Conservation (phyloP, 2,797 vertebrate genomes). For the Rhinogobio ventralis region DNA sequence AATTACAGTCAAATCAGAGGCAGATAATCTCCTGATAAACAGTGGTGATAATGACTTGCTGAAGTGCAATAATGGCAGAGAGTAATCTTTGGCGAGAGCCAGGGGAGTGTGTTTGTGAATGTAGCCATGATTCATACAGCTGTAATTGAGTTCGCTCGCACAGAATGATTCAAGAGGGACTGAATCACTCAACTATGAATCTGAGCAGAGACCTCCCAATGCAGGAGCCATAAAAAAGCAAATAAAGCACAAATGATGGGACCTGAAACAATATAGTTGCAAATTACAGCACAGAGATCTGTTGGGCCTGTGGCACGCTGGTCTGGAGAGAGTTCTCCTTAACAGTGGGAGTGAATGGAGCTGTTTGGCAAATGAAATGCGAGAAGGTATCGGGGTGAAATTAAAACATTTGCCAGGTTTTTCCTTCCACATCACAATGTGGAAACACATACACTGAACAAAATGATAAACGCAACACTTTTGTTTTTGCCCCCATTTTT, state of each 20-base stretch:
- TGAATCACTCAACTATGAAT: slow-evolving; percentile 31
- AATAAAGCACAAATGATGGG: slow-evolving; percentile 56
- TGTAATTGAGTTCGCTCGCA: slow-evolving; percentile 34
- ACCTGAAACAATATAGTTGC: slow-evolving; percentile 44
- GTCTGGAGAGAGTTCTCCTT: background rate
- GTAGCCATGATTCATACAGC: slow-evolving; percentile 41
- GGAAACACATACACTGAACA: background rate
- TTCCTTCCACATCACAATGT: background rate
- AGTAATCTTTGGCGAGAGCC: slow-evolving; percentile 29
- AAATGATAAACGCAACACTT: too few relatives aligned
- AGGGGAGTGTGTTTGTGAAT: slow-evolving; percentile 26
- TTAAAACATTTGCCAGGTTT: too few relatives aligned
- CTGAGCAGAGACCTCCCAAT: slow-evolving; percentile 42
- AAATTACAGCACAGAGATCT: slow-evolving; percentile 46
- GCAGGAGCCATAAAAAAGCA: slow-evolving; percentile 51
- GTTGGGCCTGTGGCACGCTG: slow-evolving; percentile 29
- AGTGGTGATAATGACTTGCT: slow-evolving; percentile 7
- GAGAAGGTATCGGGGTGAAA: background rate
- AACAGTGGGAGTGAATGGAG: slow-evolving; percentile 30
- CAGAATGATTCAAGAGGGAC: slow-evolving; percentile 49
- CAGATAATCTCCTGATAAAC: slow-evolving; percentile 33
- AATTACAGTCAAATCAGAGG: slow-evolving; percentile 6
- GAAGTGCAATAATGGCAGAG: slow-evolving; percentile 40
- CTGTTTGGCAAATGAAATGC: slow-evolving; percentile 33
- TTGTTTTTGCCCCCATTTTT: too few relatives aligned